phyloP scores from a whole-genome alignment of 2,113 vertebrate genomes.

The Engraulis encrasicolus region DNA sequence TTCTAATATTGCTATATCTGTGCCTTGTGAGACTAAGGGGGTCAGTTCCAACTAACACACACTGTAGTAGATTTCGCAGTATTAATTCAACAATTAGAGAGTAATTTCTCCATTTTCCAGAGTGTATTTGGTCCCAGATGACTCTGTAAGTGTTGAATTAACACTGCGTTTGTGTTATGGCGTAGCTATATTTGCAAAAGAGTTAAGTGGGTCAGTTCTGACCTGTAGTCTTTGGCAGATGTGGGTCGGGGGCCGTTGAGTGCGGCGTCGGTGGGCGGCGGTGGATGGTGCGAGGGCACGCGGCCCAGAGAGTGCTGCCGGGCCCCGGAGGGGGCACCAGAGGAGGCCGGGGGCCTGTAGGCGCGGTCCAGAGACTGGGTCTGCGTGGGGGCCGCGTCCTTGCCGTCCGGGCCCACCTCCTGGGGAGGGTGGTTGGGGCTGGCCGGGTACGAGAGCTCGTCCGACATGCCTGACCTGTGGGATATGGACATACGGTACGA shows the following conservation, averaged over 20 bases:
- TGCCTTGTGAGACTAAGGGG: too few relatives aligned
- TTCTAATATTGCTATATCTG: too few relatives aligned
- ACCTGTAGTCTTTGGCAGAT: slow-evolving; percentile 79
- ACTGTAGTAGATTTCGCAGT: too few relatives aligned
- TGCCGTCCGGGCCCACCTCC: slow-evolving; percentile 74
- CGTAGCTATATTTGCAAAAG: too few relatives aligned
- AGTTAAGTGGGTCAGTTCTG: slow-evolving; percentile 40
- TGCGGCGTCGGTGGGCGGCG: slow-evolving; percentile 69
- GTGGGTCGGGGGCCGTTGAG: slow-evolving; percentile 75
- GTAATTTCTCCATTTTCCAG: too few relatives aligned
- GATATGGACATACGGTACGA: not conserved
- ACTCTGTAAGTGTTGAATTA: too few relatives aligned
- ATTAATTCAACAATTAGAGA: too few relatives aligned
- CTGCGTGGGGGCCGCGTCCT: slow-evolving; percentile 71
- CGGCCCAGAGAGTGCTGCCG: slow-evolving; percentile 84
- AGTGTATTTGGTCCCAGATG: too few relatives aligned
- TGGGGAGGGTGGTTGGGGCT: slow-evolving; percentile 75
- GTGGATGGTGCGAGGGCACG: slow-evolving; percentile 74
- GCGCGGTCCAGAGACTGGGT: slow-evolving; percentile 78
- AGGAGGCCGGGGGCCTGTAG: slow-evolving; percentile 65
- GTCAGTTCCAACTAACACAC: too few relatives aligned
- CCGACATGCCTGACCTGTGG: slow-evolving; percentile 79
- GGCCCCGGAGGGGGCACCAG: slow-evolving; percentile 43
- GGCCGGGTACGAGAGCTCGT: slow-evolving; percentile 78
- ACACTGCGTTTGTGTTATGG: too few relatives aligned